Percentiles rank a stretch among this genome's conserved stretches.
phyloP scores from a whole-genome alignment of 1,140 invertebrate species.

The Akabosia matsudoensis region DNA sequence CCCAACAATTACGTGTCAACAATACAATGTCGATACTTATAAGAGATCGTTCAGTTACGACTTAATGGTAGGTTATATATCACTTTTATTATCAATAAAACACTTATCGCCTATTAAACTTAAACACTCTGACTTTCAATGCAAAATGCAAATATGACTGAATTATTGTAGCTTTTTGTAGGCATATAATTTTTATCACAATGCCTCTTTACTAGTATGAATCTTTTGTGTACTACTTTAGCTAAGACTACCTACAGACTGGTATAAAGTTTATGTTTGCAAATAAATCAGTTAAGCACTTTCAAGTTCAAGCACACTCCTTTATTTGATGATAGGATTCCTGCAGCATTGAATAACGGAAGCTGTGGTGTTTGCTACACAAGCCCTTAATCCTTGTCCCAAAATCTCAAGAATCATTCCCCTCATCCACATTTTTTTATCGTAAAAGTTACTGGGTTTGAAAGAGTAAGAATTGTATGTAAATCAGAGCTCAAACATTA shows the following conservation, averaged over 20 bases:
- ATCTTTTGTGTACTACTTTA: too few species aligned
- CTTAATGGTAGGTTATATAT: too few species aligned
- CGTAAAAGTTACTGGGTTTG: not conserved
- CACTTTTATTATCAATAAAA: not conserved
- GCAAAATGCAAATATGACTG: too few species aligned
- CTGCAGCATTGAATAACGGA: not conserved
- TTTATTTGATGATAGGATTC: constrained; percentile 6
- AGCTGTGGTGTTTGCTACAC: not conserved
- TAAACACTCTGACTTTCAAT: too few species aligned
- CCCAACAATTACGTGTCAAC: too few species aligned
- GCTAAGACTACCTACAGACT: not conserved
- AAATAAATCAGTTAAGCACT: not conserved
- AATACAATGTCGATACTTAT: too few species aligned
- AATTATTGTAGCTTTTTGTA: too few species aligned
- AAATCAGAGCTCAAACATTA: too few species aligned
- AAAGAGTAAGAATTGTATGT: too few species aligned
- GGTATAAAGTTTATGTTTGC: not conserved
- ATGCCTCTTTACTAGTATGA: too few species aligned
- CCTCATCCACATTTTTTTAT: constrained; percentile 17
- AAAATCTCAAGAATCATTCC: constrained; percentile 18
- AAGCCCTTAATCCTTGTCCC: not conserved
- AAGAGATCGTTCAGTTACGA: too few species aligned
- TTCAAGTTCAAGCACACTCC: not conserved
- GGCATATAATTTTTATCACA: too few species aligned
- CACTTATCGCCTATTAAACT: not conserved